These are phyloP conservation scores for Chamaea fasciata DNA, from an alignment of 2,113 vertebrate species.

Conservation along the genomic window DNA sequence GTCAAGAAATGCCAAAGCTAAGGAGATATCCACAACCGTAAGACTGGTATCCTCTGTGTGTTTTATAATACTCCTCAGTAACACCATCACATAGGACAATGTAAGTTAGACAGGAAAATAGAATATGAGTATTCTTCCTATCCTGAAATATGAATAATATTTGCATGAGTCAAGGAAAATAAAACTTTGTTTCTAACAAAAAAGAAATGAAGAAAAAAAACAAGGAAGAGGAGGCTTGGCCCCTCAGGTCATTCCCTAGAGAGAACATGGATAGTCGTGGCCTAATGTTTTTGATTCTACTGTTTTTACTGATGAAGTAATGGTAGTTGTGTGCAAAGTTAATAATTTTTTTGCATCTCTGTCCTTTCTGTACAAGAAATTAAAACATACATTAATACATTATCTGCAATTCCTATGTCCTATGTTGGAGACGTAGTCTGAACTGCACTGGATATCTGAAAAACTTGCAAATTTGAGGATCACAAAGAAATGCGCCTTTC, in stretches of 20 bases:
- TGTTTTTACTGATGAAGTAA: not conserved
- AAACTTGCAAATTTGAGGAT: not conserved
- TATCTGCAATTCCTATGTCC: not conserved
- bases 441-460: not conserved
- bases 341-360: not conserved
- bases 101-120: not conserved
- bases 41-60: not conserved
- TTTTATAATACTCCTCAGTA: not conserved
- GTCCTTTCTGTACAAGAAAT: not conserved
- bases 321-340: not conserved
- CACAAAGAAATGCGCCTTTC: not conserved
- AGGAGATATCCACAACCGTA: not conserved
- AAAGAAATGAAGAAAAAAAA: no score
- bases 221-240: not conserved
- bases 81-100: not conserved
- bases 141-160: not conserved
- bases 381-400: not conserved
- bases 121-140: not conserved
- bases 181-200: not conserved
- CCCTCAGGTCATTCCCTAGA: not conserved
- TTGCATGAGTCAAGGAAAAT: not conserved
- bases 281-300: not conserved
- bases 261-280: not conserved
- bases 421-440: not conserved
- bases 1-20: not conserved